phyloP scores from a whole-genome alignment of 2,888 invertebrate genomes.

The Arrhopalites spinosus region DNA sequence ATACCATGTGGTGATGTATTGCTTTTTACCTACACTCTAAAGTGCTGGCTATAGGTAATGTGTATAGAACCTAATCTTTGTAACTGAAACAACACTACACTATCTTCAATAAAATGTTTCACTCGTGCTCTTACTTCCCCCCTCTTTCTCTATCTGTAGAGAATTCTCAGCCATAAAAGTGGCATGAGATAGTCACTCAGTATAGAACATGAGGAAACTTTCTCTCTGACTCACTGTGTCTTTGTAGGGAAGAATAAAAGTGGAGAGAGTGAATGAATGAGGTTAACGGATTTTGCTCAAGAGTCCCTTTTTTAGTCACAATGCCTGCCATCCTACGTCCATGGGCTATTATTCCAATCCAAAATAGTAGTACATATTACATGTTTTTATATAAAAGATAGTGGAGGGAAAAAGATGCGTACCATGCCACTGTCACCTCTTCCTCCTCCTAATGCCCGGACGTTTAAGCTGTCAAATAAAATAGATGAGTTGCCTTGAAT shows the following conservation, averaged over 20 bases:
- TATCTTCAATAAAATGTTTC: no score
- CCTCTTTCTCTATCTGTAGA: constrained; percentile 16
- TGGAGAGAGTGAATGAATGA: background rate
- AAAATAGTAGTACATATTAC: background rate
- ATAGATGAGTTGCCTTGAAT: constrained; percentile 14
- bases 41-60: no score
- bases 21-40: no score
- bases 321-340: background rate
- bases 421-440: background rate
- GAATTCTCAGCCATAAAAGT: background rate
- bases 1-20: no score
- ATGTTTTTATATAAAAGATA: background rate
- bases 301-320: background rate
- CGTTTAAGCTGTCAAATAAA: constrained; percentile 11
- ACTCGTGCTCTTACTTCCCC: no score
- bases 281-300: background rate
- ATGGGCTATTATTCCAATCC: background rate
- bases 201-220: no score
- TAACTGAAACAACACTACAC: no score
- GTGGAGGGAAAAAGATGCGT: background rate
- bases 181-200: background rate
- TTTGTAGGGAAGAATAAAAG: background rate
- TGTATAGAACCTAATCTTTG: no score
- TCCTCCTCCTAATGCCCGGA: background rate
- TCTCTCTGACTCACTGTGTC: no score